Evolutionary conservation across 2,797 vertebrate species (phyloP), one percentile per base, ranked within the genome.

Genomic region (Acanthis flammea): DNA sequence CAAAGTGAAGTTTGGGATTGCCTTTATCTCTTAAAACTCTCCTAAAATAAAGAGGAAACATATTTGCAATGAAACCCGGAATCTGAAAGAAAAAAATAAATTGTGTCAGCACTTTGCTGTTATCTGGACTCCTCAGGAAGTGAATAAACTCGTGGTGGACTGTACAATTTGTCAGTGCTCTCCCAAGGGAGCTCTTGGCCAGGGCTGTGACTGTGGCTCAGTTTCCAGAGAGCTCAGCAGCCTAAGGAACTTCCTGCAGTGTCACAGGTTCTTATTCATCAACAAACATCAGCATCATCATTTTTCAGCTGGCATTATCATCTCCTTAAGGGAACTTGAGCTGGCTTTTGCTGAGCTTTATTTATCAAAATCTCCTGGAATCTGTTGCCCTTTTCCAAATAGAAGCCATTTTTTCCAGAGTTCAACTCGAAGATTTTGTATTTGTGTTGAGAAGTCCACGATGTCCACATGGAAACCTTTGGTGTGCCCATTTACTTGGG

Each of bases 361-460:
- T 28, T 51, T 19, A 27, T 14, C 19, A 62, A 47, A 61, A 47
- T 21, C 39, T 65, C 27, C 42, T 27, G 22, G 41, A 72, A 54
- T 23, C 25, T 19, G 1, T 35, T n/a, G 9, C 5, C 3, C 47
- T 79, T 86, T 72, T 15, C 18, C 25, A n/a, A 18, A 2, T 3
- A 7, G 14, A 54, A 7, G 1, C 19, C 14, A 2, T 21, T 50
- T 39, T 54, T 41, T n/a, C 13, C 6, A 2, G 35, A 10, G 19
- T 13, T 65, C 35, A 25, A 0, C 19, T 10, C 3, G 0, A 66
- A 28, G 30, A 39, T 61, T 54, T 68, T 39, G 3, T 0, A 0
- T 30, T n/a, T 33, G 1, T 33, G 9, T 55, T 75, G 35, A 44
- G 24, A 83, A 66, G 4, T 27, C 15, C 33, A 21, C 0, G 0